These are phyloP conservation scores for Agrochola lychnidis DNA, from an alignment of 2,888 invertebrate species.

Conservation along the genomic window DNA sequence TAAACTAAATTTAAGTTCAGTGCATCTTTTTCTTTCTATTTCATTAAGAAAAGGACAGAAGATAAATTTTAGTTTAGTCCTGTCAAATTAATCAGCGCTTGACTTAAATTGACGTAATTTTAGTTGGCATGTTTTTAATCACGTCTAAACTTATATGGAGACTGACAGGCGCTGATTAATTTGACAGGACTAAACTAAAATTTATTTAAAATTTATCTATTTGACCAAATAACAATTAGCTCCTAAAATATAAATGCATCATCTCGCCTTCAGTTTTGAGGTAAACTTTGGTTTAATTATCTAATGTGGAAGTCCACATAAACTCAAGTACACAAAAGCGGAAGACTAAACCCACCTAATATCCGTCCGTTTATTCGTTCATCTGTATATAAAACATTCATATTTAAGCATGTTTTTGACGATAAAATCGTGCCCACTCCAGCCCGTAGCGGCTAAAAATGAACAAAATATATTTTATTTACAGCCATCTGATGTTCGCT, in stretches of 20 bases:
- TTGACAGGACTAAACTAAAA: no score
- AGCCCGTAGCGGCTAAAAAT: conserved; percentile 9
- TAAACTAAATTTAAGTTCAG: no score
- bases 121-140: no score
- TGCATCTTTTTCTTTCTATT: no score
- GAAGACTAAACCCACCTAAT: conserved; percentile 11
- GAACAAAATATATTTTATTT: conserved; percentile 58
- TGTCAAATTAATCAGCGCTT: no score
- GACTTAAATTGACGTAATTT: no score
- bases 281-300: background rate
- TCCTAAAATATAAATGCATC: background rate
- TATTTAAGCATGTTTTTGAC: conserved; percentile 44
- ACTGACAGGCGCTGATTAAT: no score
- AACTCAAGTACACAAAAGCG: background rate
- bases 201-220: no score
- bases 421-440: conserved; percentile 15
- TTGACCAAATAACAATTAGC: background rate
- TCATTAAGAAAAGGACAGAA: no score
- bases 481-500: conserved; percentile 86
- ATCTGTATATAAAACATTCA: conserved; percentile 20
- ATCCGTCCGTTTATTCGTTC: conserved; percentile 20
- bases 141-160: no score
- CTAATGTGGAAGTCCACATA: no score
- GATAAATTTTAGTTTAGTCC: no score
- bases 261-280: background rate